These are phyloP conservation scores for Diphyllodes magnificus DNA, from an alignment of 2,113 vertebrate genomes.

Conservation along the genomic window DNA sequence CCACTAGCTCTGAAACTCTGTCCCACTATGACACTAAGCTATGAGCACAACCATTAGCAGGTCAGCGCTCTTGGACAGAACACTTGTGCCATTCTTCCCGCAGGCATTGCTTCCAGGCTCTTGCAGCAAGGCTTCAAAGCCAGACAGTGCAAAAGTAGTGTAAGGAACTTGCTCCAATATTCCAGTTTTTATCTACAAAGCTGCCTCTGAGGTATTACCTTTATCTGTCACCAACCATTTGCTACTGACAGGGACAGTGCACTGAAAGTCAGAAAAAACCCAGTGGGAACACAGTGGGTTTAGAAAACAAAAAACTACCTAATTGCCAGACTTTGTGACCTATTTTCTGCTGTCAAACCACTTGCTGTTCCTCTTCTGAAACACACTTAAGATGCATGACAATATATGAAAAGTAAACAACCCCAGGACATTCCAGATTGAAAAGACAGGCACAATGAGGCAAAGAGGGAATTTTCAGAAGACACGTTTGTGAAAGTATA, in stretches of 20 bases:
- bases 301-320: neutral
- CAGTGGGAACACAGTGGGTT: neutral
- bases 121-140: neutral
- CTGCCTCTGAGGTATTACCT: neutral
- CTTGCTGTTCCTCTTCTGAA: neutral
- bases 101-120: neutral
- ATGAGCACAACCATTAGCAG: neutral
- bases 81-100: fast-evolving
- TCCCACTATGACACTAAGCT: neutral
- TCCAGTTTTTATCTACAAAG: neutral
- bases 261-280: neutral
- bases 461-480: neutral
- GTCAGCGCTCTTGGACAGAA: neutral
- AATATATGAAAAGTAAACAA: neutral
- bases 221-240: neutral
- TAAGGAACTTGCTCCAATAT: neutral
- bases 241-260: neutral
- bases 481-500: neutral
- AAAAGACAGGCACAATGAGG: neutral
- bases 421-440: neutral
- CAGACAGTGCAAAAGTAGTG: neutral
- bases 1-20: neutral
- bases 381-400: neutral
- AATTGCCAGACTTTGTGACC: neutral
- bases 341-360: neutral